Evolutionary conservation across 2,113 vertebrate genomes (phyloP), one percentile per base, ranked within the genome.

Genomic region (Rhea pennata): DNA sequence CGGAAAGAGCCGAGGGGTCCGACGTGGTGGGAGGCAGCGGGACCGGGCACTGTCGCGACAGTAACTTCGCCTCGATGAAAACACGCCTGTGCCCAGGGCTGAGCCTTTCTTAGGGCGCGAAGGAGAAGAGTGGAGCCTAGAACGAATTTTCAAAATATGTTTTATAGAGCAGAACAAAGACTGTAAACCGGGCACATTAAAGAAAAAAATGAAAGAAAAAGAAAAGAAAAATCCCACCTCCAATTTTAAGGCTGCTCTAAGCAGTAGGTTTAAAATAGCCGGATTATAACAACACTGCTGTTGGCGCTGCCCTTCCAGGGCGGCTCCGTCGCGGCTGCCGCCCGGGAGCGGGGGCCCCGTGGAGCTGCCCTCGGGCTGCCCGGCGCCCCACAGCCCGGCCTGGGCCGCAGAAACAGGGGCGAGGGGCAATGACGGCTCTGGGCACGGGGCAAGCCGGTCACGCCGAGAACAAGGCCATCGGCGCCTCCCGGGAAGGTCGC

Each of bases 71-170:
- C 83, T 23, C 12, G 12, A 39, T 2, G 22, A 64, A 64, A 72
- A 15, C n/a, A 7, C 42, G 0, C 6, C 12, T 0, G 54, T 20
- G 27, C 40, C 50, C 4, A 6, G 62, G 14, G 10, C 27, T 65
- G 53, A 78, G 54, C 11, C 20, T 58, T 5, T 59, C 36, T 56
- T 31, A 2, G 20, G 2, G 1, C 10, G 13, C 14, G 22, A 9
- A 3, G 2, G 1, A 19, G 13, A 58, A n/a, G n/a, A 85, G 83
- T 0, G 50, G 44, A 84, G 21, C 33, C 59, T 66, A 48, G 54
- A 88, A 93, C 7, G 79, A 76, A 13, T 69, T 33, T 23, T 42
- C 76, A 56, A 74, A 64, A 10, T 9, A 10, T 3, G 24, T 48
- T 73, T 84, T 53, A 44, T 40, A 46, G 40, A 93, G 40, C 9